A percentile compares a stretch with the other conserved stretches of the same genome.
phyloP scores from a whole-genome alignment of 2,113 vertebrate genomes.

The Aphelocoma coerulescens region DNA sequence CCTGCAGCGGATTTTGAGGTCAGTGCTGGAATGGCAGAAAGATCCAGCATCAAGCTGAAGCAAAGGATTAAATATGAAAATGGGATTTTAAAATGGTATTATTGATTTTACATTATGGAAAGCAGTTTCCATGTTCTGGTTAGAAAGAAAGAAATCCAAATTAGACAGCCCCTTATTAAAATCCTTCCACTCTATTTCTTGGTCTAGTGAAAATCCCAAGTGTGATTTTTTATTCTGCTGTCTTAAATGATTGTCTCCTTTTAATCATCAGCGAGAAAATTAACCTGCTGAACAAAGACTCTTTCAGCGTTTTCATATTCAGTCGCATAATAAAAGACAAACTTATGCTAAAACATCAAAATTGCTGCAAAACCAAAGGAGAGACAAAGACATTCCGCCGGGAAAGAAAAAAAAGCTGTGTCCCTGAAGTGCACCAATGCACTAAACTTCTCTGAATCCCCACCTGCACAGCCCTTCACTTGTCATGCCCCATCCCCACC shows the following conservation, averaged over 20 bases:
- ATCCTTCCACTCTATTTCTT: conserved; percentile 21
- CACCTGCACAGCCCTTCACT: background rate
- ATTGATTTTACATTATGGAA: conserved; percentile 37
- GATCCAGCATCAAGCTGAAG: background rate
- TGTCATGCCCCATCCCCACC: background rate
- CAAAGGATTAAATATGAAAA: background rate
- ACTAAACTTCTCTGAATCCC: background rate
- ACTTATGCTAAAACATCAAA: conserved; percentile 19
- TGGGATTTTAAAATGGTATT: background rate
- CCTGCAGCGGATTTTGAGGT: background rate
- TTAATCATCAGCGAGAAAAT: conserved; percentile 38
- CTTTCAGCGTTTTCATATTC: conserved; percentile 41
- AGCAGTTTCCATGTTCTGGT: background rate
- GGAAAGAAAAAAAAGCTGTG: background rate
- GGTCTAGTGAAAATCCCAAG: conserved; percentile 38
- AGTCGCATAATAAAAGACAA: conserved; percentile 21
- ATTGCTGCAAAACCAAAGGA: conserved; percentile 9
- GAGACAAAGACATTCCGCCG: background rate
- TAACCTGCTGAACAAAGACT: conserved; percentile 44
- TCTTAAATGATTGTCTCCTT: conserved; percentile 48
- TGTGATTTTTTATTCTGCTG: conserved; percentile 32
- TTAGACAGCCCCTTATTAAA: conserved; percentile 33
- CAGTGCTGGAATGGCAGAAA: background rate
- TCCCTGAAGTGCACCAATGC: background rate
- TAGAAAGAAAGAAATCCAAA: conserved; percentile 22